Evolutionary conservation across 2,113 vertebrate species (phyloP).

Genomic region (Oncorhynchus nerka): DNA sequence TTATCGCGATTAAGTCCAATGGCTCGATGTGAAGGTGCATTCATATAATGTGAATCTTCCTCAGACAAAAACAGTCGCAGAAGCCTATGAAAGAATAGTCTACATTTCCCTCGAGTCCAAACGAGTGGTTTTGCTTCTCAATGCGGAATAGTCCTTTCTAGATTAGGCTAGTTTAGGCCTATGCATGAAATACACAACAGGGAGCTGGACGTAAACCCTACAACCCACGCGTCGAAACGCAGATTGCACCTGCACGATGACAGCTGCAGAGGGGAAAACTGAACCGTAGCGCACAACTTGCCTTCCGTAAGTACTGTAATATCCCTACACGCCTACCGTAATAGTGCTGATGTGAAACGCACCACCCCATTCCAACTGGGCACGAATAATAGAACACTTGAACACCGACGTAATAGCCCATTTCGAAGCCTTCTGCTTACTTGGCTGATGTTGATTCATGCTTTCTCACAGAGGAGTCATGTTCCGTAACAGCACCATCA

Average conservation of each 20-base stretch:
- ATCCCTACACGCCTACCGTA: constrained; percentile 11
- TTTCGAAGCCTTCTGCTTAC: not conserved
- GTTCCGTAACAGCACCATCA: not conserved
- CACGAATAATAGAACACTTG: not conserved
- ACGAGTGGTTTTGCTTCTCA: not conserved
- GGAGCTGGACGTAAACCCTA: not conserved
- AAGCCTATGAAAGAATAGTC: not conserved
- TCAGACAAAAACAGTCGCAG: not conserved
- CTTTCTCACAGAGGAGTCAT: not conserved
- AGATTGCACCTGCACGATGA: constrained; percentile 77
- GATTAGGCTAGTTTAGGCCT: not conserved
- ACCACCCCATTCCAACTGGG: not conserved
- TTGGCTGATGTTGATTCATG: not conserved
- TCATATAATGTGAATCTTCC: not conserved
- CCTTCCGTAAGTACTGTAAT: constrained; percentile 45
- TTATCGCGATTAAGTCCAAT: not conserved
- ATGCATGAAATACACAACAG: not conserved
- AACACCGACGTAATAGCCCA: not conserved
- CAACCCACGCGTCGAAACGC: constrained; percentile 15
- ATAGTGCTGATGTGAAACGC: not conserved
- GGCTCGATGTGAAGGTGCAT: not conserved
- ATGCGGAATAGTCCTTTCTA: not conserved
- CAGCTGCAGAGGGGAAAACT: constrained; percentile 52
- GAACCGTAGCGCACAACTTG: constrained; percentile 29
- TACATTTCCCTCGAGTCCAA: not conserved